phyloP scores from a whole-genome alignment of 2,797 vertebrate species.

The Ctenopoma kingsleyae region DNA sequence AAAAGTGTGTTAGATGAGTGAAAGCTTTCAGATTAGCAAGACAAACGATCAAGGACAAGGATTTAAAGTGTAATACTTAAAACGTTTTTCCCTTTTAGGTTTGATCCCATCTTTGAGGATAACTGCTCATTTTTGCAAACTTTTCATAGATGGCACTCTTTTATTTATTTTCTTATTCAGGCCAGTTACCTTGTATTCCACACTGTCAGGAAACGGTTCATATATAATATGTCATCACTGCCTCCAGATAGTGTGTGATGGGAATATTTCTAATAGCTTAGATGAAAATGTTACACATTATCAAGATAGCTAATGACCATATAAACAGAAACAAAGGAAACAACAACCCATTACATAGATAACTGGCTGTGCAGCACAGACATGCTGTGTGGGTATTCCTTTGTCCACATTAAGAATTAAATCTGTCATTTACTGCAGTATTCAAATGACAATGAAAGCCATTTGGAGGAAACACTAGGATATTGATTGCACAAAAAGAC shows the following conservation, averaged over 20 bases:
- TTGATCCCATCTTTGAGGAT: slow-evolving; percentile 27
- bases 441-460: not conserved
- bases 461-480: too few species aligned
- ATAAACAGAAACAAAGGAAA: not conserved
- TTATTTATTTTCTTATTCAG: slow-evolving; percentile 9
- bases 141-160: slow-evolving; percentile 27
- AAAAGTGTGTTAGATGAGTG: slow-evolving; percentile 19
- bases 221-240: not conserved
- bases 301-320: not conserved
- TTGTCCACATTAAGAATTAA: not conserved
- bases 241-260: too few species aligned
- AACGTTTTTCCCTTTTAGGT: slow-evolving; percentile 18
- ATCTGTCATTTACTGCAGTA: not conserved
- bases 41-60: slow-evolving; percentile 50
- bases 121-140: slow-evolving; percentile 3
- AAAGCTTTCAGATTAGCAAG: slow-evolving; percentile 34
- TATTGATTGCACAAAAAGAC: not conserved
- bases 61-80: slow-evolving; percentile 49
- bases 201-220: not conserved
- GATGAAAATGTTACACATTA: not conserved
- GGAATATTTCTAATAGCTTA: too few species aligned
- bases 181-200: not conserved
- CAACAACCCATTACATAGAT: not conserved
- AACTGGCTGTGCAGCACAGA: not conserved
- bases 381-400: not conserved